These are phyloP conservation scores for Spermophilus dauricus DNA, from an alignment of 2,113 vertebrate species.

Conservation along the genomic window DNA sequence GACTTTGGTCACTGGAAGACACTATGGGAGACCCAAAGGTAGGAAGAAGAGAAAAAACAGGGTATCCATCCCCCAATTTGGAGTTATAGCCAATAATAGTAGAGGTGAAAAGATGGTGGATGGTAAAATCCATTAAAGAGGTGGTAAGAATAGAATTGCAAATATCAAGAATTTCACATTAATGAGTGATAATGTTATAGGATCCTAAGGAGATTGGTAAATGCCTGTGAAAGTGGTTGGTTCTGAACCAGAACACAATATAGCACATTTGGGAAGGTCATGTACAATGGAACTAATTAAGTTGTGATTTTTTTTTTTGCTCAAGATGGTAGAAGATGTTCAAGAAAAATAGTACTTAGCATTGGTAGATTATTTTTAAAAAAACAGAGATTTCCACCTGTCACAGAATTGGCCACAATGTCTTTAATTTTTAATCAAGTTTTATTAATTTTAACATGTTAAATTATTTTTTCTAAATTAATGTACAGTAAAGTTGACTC, in stretches of 20 bases:
- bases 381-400: neutral
- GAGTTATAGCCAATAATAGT: neutral
- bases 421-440: neutral
- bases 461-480: neutral
- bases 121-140: neutral
- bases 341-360: neutral
- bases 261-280: neutral
- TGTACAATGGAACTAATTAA: neutral
- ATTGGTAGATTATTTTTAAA: neutral
- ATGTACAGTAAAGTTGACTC: neutral
- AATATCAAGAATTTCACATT: neutral
- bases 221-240: neutral
- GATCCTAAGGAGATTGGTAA: neutral
- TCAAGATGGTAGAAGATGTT: neutral
- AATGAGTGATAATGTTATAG: neutral
- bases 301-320: neutral
- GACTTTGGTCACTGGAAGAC: neutral
- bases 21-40: neutral
- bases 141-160: neutral
- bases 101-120: neutral
- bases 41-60: neutral
- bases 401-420: neutral
- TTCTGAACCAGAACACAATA: neutral
- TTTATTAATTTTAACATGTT: constrained; percentile 12
- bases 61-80: neutral